Evolutionary conservation across 2,113 vertebrate genomes (phyloP).

Genomic region (Amazona vittata): DNA sequence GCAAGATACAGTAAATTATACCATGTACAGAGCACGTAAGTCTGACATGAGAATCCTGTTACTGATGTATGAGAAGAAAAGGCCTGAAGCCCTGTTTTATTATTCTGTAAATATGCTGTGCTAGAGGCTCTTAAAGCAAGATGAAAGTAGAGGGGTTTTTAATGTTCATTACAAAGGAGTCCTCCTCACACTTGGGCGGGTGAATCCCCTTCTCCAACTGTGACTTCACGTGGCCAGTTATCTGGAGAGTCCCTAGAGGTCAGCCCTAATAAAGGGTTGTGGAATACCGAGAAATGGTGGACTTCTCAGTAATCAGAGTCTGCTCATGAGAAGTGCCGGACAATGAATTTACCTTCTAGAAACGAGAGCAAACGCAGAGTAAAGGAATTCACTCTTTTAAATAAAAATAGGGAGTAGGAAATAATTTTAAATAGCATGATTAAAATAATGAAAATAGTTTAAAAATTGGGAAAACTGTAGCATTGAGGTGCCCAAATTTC

Average conservation of each 20-base stretch:
- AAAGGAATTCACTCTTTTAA: not conserved
- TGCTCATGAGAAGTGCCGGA: not conserved
- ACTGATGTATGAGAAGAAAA: constrained; percentile 22
- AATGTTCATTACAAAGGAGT: constrained; percentile 43
- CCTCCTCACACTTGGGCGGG: not conserved
- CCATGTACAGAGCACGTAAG: not conserved
- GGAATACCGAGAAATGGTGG: not conserved
- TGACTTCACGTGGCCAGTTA: constrained; percentile 2
- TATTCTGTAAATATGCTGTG: constrained; percentile 57
- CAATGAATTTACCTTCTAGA: not conserved
- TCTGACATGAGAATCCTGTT: not conserved
- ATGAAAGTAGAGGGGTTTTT: not conserved
- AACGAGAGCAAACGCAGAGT: not conserved
- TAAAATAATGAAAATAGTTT: not conserved
- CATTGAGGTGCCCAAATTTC: not conserved
- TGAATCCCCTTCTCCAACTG: not conserved
- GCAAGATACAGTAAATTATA: not conserved
- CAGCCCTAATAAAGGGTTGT: constrained; percentile 18
- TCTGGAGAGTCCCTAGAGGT: not conserved
- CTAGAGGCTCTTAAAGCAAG: constrained; percentile 38
- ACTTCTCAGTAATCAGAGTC: not conserved
- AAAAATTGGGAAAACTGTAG: not conserved
- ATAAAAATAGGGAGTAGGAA: not conserved
- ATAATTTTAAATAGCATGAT: not conserved
- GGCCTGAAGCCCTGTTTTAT: constrained; percentile 48